These are phyloP conservation scores for Monarcha castaneiventris DNA, from an alignment of 2,113 vertebrate species.

Conservation along the genomic window DNA sequence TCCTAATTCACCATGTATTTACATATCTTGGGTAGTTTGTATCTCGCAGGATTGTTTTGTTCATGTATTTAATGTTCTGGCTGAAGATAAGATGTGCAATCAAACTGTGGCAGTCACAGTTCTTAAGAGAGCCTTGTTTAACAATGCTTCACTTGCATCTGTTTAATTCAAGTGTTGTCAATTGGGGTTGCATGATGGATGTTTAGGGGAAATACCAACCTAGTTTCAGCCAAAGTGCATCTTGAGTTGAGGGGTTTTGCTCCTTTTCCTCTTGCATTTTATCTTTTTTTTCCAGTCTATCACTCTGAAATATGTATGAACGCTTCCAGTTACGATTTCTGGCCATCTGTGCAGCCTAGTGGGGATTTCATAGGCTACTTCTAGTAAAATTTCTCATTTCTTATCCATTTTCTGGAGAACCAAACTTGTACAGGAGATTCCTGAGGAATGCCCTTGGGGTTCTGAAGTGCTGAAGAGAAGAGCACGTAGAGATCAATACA, in stretches of 20 bases:
- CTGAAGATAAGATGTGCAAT: neutral
- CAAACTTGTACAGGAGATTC: neutral
- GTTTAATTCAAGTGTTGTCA: neutral
- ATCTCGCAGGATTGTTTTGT: neutral
- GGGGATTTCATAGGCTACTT: slow-evolving; percentile 22
- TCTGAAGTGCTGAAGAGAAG: neutral
- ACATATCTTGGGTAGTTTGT: neutral
- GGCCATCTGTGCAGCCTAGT: slow-evolving; percentile 7
- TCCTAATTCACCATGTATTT: neutral
- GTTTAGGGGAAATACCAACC: neutral
- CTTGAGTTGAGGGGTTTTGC: neutral
- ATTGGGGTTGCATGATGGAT: neutral
- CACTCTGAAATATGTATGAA: slow-evolving; percentile 18
- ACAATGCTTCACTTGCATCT: neutral
- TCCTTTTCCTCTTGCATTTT: neutral
- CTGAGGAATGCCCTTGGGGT: neutral
- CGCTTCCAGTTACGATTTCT: neutral
- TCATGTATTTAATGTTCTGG: neutral
- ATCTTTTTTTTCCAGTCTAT: neutral
- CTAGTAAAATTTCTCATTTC: slow-evolving; percentile 23
- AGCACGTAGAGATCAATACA: neutral
- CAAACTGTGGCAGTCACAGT: neutral
- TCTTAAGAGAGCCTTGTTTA: neutral
- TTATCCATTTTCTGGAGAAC: neutral
- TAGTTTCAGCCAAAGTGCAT: neutral